Conservation (phyloP, 2,797 vertebrate species). For the Hypotaenidia philippensis region DNA sequence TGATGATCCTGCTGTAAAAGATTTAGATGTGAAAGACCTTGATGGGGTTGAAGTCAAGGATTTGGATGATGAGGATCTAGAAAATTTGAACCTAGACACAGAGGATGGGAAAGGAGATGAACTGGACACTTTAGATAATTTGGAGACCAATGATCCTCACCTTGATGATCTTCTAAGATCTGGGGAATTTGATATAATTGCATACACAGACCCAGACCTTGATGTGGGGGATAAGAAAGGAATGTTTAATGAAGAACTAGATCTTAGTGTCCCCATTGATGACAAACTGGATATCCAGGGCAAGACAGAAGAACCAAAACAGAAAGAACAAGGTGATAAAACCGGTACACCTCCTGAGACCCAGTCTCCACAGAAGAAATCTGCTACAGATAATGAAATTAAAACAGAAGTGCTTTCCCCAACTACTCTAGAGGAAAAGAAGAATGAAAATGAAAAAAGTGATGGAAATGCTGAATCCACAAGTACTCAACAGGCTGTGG, state of each 20-base stretch:
- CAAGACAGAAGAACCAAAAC: conserved; percentile 80
- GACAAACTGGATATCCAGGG: conserved; percentile 84
- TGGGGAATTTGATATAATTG: conserved; percentile 98
- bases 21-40: conserved; percentile 92
- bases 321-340: conserved; percentile 60
- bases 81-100: conserved; percentile 95
- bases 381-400: conserved; percentile 64
- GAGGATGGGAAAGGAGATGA: conserved; percentile 95
- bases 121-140: conserved; percentile 86
- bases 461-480: conserved; percentile 66
- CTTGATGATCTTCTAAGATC: conserved; percentile 95
- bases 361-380: conserved; percentile 73
- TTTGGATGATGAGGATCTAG: conserved; percentile 95
- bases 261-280: conserved; percentile 94
- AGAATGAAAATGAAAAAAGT: conserved; percentile 77
- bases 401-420: conserved; percentile 83
- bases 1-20: conserved; percentile 92
- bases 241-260: conserved; percentile 95
- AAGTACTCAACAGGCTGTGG: conserved; percentile 77
- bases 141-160: conserved; percentile 97
- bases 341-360: conserved; percentile 9
- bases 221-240: conserved; percentile 95
- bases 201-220: conserved; percentile 96
- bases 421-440: conserved; percentile 76
- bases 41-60: conserved; percentile 98